A percentile compares a stretch with the other conserved stretches of the same genome.
phyloP scores from a whole-genome alignment of 2,797 vertebrate genomes.

The Danio albolineatus region DNA sequence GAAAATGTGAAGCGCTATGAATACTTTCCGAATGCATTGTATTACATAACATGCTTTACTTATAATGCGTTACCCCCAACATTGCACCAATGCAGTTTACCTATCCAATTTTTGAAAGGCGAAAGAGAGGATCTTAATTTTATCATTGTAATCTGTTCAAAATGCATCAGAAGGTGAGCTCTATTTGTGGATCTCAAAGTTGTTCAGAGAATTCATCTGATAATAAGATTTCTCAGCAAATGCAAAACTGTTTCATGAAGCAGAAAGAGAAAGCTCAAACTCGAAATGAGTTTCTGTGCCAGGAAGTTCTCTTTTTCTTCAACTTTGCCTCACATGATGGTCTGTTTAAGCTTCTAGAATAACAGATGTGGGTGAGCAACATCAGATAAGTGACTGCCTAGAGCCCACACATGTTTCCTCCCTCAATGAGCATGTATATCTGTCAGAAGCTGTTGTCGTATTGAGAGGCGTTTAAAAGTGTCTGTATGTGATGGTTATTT shows the following conservation, averaged over 20 bases:
- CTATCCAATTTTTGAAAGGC: too few relatives aligned
- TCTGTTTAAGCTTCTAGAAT: background rate
- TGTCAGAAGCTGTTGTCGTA: background rate
- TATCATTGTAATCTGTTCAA: too few relatives aligned
- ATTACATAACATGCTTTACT: too few relatives aligned
- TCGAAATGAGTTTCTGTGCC: background rate
- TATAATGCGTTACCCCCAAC: too few relatives aligned
- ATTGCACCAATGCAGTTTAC: too few relatives aligned
- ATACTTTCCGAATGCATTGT: too few relatives aligned
- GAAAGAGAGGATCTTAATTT: too few relatives aligned
- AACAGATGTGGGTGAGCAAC: background rate
- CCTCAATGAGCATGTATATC: background rate
- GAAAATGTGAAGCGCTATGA: too few relatives aligned
- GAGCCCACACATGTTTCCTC: slow-evolving; percentile 2
- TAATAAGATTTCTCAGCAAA: background rate
- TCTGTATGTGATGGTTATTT: background rate
- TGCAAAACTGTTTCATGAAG: background rate
- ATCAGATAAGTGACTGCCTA: background rate
- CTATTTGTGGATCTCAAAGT: background rate
- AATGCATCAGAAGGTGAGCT: too few relatives aligned
- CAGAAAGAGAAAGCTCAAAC: background rate
- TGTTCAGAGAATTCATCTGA: background rate
- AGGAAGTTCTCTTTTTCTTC: background rate
- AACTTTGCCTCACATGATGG: background rate
- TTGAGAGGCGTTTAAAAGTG: background rate